Evolutionary conservation across 1,140 invertebrate genomes (phyloP), one percentile per base, ranked within the genome.

Genomic region (Pachypsylla venusta): DNA sequence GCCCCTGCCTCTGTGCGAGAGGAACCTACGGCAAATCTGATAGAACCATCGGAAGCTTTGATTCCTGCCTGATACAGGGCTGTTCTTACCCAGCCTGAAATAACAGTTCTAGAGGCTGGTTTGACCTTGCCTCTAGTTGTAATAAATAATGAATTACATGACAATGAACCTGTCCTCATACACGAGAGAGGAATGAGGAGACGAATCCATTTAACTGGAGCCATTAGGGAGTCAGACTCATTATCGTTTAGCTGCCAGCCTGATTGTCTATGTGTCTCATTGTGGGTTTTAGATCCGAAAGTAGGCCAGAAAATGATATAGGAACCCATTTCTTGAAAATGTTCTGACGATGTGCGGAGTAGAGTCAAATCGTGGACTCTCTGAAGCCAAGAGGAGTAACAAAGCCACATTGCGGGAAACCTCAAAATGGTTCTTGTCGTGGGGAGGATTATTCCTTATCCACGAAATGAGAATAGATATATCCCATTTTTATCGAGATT

Each of bases 281-380:
- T 62, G 58, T 70, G 69, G 1, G 69, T 70, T 60, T 70, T 70
- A 3, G 68, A 71, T 2, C 67, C 67, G 64, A 69, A 72, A 2
- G 19, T 7, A 5, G 68, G 70, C 63, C 65, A 66, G 25, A 69
- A 65, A 16, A 60, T 66, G 14, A 65, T 56, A 14, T 57, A 53
- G 16, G 57, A 22, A 22, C 58, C 54, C 1, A 39, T 25, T 24
- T 16, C 14, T 19, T 48, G 42, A 20, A 60, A 35, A 24, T 28
- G 56, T 30, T 53, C 1, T 63, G 42, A 14, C 35, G 19, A 16
- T 64, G 65, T 65, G 22, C 63, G 60, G 28, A 71, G 60, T 13
- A 70, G 60, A 0, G 70, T 67, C 1, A 71, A 54, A 61, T 71
- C 67, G 58, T 70, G 69, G 7, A 71, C 61, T 60, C 69, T 60